These are phyloP conservation scores for Pangasius sanitwongsei DNA, from an alignment of 2,797 vertebrate species.

Conservation along the genomic window DNA sequence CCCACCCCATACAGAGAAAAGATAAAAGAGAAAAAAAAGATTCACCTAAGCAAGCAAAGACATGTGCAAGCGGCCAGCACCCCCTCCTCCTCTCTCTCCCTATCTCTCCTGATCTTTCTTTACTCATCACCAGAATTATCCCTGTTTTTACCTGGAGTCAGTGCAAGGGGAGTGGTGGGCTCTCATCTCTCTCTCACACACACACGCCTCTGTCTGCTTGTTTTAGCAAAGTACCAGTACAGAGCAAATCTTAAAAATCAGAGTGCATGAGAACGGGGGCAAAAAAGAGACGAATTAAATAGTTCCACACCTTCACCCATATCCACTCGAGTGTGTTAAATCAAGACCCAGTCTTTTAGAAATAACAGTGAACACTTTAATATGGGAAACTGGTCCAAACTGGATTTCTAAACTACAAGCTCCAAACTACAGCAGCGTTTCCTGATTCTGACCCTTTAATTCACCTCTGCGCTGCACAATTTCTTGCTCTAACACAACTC, in stretches of 20 bases:
- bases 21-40: neutral
- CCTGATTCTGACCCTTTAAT: neutral
- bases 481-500: neutral
- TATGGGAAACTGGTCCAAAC: conserved; percentile 7
- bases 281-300: conserved; percentile 58
- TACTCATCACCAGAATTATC: conserved; percentile 34
- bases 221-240: conserved; percentile 73
- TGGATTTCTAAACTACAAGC: neutral
- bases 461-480: neutral
- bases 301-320: neutral
- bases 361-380: conserved; percentile 7
- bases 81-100: neutral
- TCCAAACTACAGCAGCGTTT: neutral
- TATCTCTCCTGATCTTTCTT: conserved; percentile 25
- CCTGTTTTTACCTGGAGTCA: conserved; percentile 56
- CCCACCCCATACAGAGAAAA: neutral
- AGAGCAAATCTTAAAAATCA: conserved; percentile 73
- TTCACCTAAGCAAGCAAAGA: neutral
- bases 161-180: conserved; percentile 45
- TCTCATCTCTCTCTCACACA: neutral
- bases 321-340: neutral
- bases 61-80: neutral
- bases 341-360: conserved; percentile 6
- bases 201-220: conserved; percentile 59
- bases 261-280: conserved; percentile 35